Percentiles rank a stretch among this genome's conserved stretches.
Conservation (phyloP, 1,140 invertebrate genomes). For the Magallana ariakensis region DNA sequence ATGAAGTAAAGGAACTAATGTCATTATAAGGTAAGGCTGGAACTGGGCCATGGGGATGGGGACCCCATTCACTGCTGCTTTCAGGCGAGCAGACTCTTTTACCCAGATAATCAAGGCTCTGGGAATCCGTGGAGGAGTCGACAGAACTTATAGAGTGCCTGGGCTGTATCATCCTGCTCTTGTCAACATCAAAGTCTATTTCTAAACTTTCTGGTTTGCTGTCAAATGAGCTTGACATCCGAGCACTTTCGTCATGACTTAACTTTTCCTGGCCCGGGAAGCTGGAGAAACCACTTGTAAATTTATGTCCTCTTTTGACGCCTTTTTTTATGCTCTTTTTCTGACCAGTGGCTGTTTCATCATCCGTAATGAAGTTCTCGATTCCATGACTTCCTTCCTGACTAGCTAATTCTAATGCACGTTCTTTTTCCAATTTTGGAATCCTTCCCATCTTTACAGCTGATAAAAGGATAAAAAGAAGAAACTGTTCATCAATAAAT, state of each 20-base stretch:
- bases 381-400: background rate
- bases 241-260: background rate
- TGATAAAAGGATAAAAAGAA: slow-evolving; percentile 56
- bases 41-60: background rate
- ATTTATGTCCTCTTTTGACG: background rate
- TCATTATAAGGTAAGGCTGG: background rate
- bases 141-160: background rate
- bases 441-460: slow-evolving; percentile 79
- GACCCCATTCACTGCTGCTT: background rate
- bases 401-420: slow-evolving; percentile 63
- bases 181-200: background rate
- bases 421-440: slow-evolving; percentile 77
- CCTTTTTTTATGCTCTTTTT: background rate
- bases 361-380: background rate
- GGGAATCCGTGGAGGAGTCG: background rate
- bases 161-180: background rate
- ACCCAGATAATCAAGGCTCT: background rate
- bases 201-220: background rate
- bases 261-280: background rate
- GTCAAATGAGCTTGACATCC: background rate
- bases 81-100: background rate
- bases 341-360: background rate
- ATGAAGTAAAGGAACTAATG: background rate
- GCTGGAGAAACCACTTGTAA: background rate
- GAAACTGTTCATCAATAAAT: background rate